Conservation (phyloP, 2,113 vertebrate genomes). For the Diphyllodes magnificus region DNA sequence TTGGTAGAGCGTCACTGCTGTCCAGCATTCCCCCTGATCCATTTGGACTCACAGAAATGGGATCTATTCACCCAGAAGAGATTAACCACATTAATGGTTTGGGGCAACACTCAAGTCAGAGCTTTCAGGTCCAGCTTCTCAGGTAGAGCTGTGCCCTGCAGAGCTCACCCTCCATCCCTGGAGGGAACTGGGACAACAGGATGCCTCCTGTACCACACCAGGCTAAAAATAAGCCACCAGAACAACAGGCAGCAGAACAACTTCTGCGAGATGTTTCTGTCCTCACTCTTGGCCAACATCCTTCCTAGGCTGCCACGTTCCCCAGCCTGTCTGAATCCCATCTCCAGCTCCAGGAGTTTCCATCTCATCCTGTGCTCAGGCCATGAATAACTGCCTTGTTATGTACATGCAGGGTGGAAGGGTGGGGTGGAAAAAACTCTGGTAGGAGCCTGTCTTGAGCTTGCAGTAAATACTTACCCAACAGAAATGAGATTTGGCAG, state of each 20-base stretch:
- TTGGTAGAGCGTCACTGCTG: neutral
- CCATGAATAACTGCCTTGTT: slow-evolving; percentile 58
- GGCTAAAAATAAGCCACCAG: slow-evolving; percentile 33
- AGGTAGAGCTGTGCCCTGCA: neutral
- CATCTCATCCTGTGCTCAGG: slow-evolving; percentile 4
- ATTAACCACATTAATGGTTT: neutral
- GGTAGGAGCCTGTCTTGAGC: slow-evolving; percentile 51
- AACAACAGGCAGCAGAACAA: slow-evolving; percentile 24
- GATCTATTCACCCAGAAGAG: neutral
- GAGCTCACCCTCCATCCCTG: neutral
- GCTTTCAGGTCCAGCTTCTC: neutral
- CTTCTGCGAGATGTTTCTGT: neutral
- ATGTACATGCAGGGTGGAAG: slow-evolving; percentile 12
- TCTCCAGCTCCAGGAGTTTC: slow-evolving; percentile 38
- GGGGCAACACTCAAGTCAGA: neutral
- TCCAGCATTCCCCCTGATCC: neutral
- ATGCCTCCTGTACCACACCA: neutral
- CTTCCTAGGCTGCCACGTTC: neutral
- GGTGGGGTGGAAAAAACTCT: slow-evolving; percentile 59
- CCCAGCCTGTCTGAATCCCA: slow-evolving; percentile 36
- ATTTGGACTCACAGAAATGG: neutral
- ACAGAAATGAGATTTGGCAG: slow-evolving; percentile 57
- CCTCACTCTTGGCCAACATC: slow-evolving; percentile 5
- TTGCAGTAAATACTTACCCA: slow-evolving; percentile 55
- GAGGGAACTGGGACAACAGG: neutral